Evolutionary conservation across 2,797 vertebrate genomes (phyloP), one percentile per base, ranked within the genome.

Genomic region (Spheniscus humboldti): DNA sequence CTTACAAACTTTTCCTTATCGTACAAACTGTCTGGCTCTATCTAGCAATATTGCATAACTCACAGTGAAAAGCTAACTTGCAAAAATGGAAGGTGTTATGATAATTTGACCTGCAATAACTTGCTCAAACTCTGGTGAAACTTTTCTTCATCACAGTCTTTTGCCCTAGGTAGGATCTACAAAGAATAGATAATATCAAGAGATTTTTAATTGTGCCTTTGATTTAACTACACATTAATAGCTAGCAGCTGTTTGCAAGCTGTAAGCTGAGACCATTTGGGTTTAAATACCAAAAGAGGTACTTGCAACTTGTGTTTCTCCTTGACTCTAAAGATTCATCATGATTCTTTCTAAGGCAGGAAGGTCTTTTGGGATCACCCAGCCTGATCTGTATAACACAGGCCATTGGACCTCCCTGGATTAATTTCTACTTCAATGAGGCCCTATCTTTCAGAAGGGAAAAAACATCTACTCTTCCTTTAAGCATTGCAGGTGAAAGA

Each of bases 151-250:
- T 88, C 62, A 16, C 9, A 60, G 47, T 35, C 24, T 84, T 84
- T 95, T 84, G 73, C 92, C 66, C 2, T 33, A 75, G 88, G 73
- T 68, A 76, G 76, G 52, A 71, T 75, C 62, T 86, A 81, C 69
- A 90, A 94, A 93, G 92, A 86, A 64, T 31, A 92, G 73, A 78
- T 86, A 90, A n/a, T 50, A 92, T 78, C 62, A 88, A 66, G 83
- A 93, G 22, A 43, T 63, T 87, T 86, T 87, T 66, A 64, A 75
- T 69, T 86, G 37, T 86, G 75, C 4, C 56, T 95, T 93, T 81
- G 59, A 90, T 92, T 84, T 86, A 95, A 86, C 88, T 81, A 41
- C 37, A 50, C 23, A 53, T 86, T 78, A 94, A 62, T 78, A 91
- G 41, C 56, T 56, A 90, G 69, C 73, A 86, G 62, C 83, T 93